Percentiles rank a stretch among this genome's conserved stretches.
These are phyloP conservation scores for Conus canariensis DNA, from an alignment of 2,888 invertebrate genomes.

Conservation along the genomic window DNA sequence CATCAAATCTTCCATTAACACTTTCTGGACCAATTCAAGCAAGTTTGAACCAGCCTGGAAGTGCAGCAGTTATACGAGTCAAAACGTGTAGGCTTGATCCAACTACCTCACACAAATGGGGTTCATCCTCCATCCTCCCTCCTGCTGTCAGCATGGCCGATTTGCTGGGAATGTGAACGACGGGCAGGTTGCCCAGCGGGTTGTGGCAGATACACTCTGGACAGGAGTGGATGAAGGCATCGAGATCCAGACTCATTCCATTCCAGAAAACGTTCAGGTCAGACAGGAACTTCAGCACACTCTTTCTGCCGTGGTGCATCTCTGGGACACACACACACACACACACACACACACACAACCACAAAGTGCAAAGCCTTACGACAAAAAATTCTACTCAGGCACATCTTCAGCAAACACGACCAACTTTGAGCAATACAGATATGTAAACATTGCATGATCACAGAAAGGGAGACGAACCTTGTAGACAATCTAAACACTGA, in stretches of 20 bases:
- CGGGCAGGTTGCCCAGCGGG: constrained; percentile 10
- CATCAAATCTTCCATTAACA: too few species aligned
- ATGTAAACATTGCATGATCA: too few species aligned
- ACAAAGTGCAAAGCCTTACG: neutral
- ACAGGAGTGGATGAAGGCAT: constrained; percentile 63
- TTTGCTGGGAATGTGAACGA: constrained; percentile 31
- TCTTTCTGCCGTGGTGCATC: constrained; percentile 50
- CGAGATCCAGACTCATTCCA: constrained; percentile 62
- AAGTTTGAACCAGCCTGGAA: too few species aligned
- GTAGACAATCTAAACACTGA: too few species aligned
- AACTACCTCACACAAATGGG: constrained; percentile 35
- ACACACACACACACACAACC: neutral
- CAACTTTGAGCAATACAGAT: too few species aligned
- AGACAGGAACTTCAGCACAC: constrained; percentile 54
- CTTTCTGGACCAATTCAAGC: too few species aligned
- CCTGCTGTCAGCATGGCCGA: neutral
- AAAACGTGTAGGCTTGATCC: too few species aligned
- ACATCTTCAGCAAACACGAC: neutral
- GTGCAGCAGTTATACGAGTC: too few species aligned
- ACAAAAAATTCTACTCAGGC: neutral
- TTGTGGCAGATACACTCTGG: constrained; percentile 50
- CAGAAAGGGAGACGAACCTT: too few species aligned
- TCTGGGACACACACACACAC: constrained; percentile 43
- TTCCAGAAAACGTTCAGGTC: constrained; percentile 61
- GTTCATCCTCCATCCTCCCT: constrained; percentile 13